Base-by-base conservation (phyloP, 2,113 vertebrate species). In the Pollimyrus isidori region DNA sequence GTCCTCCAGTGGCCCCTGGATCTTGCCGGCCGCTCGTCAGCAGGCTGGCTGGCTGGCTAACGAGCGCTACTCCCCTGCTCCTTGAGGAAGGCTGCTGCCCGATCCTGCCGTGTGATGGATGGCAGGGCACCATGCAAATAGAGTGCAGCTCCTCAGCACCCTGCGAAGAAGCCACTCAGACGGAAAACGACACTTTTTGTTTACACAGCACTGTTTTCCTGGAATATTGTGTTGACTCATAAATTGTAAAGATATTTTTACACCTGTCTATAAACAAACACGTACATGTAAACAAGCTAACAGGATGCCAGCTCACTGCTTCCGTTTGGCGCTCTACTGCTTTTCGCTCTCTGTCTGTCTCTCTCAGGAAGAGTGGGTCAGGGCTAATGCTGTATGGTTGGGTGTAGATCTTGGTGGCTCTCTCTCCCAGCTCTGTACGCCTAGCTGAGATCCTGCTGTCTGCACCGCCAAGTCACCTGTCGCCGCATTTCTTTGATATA, bases 241-340 rank as follows among this genome's bases (percentile, higher is more conserved):
- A 87, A 56, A 87, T 87, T 87, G 85, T 87, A 87, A 48, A 52
- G 82, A 39, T 87, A 87, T 87, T 87, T 87, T 53, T 87, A 87
- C 85, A 87, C 85, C 50, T 87, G 85, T 87, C 85, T 48, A 87
- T 35, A 87, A 56, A 87, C 17, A 87, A 87, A 4, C 50, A 35
- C 4, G n/a, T 87, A 53, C 49, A 7, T 87, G 3, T 87, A 69
- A 69, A 30, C n/a, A 69, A 30, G 62, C 26, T 0, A 11, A 30
- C 50, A 39, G 50, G 23, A 46, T 19, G 50, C 13, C 84, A 53
- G 49, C 23, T 35, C 21, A 21, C 85, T 19, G 26, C 48, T 30
- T 30, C 23, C 45, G 49, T 50, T 50, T 86, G 46, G 9, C n/a
- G 15, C 13, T 84, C 19, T 83, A 9, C 42, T 23, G 5, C 11